Evolutionary conservation across 1,140 invertebrate species (phyloP), one percentile per base, ranked within the genome.

Genomic region (Ditylenchus dipsaci): DNA sequence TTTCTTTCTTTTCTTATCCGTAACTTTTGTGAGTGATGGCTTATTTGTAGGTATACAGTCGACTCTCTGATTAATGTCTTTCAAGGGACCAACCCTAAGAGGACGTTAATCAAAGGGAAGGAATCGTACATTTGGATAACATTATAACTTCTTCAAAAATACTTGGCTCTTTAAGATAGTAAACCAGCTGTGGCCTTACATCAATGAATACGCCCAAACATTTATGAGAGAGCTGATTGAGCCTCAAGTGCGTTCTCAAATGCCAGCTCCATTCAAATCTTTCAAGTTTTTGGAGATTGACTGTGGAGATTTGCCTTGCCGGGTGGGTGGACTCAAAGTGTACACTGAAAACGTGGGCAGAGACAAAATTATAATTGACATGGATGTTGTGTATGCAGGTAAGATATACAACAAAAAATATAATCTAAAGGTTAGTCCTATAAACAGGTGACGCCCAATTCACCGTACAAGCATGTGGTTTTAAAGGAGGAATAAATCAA

Each of bases 171-270:
- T 62, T 26, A n/a, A 79, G 77, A 65, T 80, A 26, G 67, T 83
- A 15, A 67, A 72, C 27, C 80, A 82, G 65, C 43, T 82, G 19
- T 82, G 80, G 80, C 80, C 80, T 9, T 82, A 75, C 62, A 77
- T 82, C 58, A 71, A 73, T 42, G 79, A 82, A 59, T 82, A 82
- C 65, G 43, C 79, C 3, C 74, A 80, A 56, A 60, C 49, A 15
- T 82, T 82, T 60, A 69, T 82, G 67, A 58, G 65, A 23, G 80
- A 82, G 49, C 74, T 82, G 47, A 82, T 82, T n/a, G 79, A 82
- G 63, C 80, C 80, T 17, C 80, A 82, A 75, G 74, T 79, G 21
- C 30, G 69, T 42, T 70, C 70, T 19, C 81, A 83, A 70, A 80
- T 82, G 80, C 80, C 80, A 3, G 59, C 58, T n/a, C 78, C 78